Evolutionary conservation across 2,797 vertebrate species (phyloP).

Genomic region (Danio albolineatus): DNA sequence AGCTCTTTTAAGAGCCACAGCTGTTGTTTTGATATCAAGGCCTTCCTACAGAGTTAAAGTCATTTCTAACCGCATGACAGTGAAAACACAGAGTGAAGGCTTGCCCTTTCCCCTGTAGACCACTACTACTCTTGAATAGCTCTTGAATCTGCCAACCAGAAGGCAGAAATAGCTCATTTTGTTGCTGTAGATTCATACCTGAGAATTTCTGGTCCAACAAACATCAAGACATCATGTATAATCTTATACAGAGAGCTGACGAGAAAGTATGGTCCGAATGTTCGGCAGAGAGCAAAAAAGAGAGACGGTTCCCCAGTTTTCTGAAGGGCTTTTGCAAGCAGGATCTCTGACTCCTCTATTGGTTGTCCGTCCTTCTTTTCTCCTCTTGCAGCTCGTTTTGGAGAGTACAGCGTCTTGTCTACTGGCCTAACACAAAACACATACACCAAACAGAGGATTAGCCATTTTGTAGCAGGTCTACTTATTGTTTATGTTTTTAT

Average conservation of each 20-base stretch:
- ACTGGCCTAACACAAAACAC: slow-evolving; percentile 63
- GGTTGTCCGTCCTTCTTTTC: slow-evolving; percentile 69
- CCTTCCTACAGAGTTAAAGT: not conserved
- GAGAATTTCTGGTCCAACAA: slow-evolving; percentile 89
- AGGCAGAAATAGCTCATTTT: not conserved
- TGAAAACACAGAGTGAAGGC: not conserved
- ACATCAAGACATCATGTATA: slow-evolving; percentile 94
- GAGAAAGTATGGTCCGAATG: slow-evolving; percentile 95
- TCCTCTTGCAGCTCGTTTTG: slow-evolving; percentile 70
- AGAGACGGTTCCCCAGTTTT: slow-evolving; percentile 86
- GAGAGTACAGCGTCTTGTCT: slow-evolving; percentile 76
- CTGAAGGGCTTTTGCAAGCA: slow-evolving; percentile 79
- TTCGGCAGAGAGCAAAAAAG: slow-evolving; percentile 87
- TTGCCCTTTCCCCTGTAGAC: not conserved
- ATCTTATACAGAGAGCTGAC: slow-evolving; percentile 93
- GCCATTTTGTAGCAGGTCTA: not conserved
- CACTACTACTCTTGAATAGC: slow-evolving; percentile 1
- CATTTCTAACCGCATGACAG: not conserved
- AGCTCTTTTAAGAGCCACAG: slow-evolving; percentile 23
- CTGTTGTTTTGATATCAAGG: slow-evolving; percentile 32
- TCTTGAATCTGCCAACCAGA: no score
- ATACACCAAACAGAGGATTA: not conserved
- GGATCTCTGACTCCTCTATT: slow-evolving; percentile 87
- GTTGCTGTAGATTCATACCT: slow-evolving; percentile 77
- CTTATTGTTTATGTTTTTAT: no score